Percentiles rank a stretch among this genome's conserved stretches.
phyloP scores from a whole-genome alignment of 1,140 invertebrate species.

The Sarcophaga bullata region DNA sequence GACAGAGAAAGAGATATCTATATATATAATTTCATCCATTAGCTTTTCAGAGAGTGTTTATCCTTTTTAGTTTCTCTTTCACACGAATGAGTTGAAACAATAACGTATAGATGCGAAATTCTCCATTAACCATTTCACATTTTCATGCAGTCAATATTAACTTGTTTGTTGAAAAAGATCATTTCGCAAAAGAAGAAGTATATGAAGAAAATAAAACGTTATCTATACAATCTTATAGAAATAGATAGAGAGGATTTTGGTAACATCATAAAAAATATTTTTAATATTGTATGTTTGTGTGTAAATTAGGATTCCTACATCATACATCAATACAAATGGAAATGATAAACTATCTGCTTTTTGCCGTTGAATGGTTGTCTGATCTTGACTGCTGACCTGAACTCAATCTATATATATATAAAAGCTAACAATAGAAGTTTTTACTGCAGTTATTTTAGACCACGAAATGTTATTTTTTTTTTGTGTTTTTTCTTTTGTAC shows the following conservation, averaged over 20 bases:
- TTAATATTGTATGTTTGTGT: no score
- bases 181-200: background rate
- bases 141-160: background rate
- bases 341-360: background rate
- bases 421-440: conserved; percentile 38
- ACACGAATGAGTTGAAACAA: conserved; percentile 36
- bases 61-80: background rate
- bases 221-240: conserved; percentile 37
- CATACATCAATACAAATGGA: background rate
- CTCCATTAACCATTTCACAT: background rate
- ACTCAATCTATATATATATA: background rate
- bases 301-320: no score
- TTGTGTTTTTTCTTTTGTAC: no score
- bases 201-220: conserved; percentile 34
- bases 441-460: conserved; percentile 40
- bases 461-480: conserved; percentile 37
- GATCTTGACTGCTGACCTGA: background rate
- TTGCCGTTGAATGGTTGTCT: no score
- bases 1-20: no score
- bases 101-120: conserved; percentile 7
- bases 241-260: background rate
- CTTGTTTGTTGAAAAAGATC: conserved; percentile 22
- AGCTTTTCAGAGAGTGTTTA: conserved; percentile 10
- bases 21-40: background rate
- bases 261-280: background rate